A percentile compares a stretch with the other conserved stretches of the same genome.
These are phyloP conservation scores for Smutsia gigantea DNA, from an alignment of 2,797 vertebrate species.

Conservation along the genomic window DNA sequence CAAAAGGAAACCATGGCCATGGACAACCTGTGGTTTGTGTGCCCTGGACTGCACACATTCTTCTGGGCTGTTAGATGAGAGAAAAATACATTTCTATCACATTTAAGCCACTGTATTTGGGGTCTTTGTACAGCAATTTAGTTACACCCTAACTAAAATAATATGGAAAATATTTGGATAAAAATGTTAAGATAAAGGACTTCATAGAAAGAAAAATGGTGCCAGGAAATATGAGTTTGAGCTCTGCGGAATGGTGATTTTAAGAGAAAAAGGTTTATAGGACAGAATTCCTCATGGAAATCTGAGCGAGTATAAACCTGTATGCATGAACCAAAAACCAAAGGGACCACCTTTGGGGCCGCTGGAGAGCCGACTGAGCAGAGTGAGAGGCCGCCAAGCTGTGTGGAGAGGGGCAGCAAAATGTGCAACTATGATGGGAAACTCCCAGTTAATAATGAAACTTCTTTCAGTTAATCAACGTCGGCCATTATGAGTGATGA, in stretches of 20 bases:
- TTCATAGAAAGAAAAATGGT: background rate
- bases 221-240: background rate
- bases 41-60: background rate
- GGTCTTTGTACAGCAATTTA: background rate
- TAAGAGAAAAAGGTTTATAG: background rate
- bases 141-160: background rate
- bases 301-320: background rate
- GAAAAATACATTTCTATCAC: background rate
- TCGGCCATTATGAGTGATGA: background rate
- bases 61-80: background rate
- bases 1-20: background rate
- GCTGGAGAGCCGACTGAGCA: background rate
- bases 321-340: background rate
- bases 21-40: background rate
- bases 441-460: background rate
- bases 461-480: background rate
- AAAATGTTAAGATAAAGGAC: background rate
- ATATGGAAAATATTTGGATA: background rate
- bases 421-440: background rate
- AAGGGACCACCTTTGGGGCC: background rate
- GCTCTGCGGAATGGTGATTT: background rate
- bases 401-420: background rate
- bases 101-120: background rate
- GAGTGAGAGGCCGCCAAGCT: background rate
- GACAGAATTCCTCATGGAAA: background rate